These are phyloP conservation scores for Choloepus didactylus DNA, from an alignment of 2,797 vertebrate species.

Conservation along the genomic window DNA sequence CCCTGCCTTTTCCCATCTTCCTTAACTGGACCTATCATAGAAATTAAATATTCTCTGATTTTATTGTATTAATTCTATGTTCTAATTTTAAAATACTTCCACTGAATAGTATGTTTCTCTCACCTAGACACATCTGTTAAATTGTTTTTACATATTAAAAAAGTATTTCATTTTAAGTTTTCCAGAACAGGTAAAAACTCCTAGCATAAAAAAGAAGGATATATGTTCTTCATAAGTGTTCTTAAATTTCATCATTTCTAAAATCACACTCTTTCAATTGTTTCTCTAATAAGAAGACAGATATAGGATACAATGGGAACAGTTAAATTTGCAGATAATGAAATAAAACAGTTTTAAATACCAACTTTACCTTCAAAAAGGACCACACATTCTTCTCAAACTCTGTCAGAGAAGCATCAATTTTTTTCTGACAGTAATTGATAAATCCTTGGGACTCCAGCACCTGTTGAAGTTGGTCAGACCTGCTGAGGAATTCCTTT, in stretches of 20 bases:
- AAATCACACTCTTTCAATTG: not conserved
- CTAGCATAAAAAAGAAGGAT: not conserved
- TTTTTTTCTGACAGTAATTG: conserved; percentile 95
- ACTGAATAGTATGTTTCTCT: not conserved
- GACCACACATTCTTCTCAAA: conserved; percentile 97
- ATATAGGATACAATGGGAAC: conserved; percentile 19
- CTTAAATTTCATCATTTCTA: conserved; percentile 5
- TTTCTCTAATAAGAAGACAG: conserved; percentile 33
- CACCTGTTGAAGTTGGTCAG: conserved; percentile 93
- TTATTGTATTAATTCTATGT: not conserved
- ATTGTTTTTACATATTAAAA: not conserved
- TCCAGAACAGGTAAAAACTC: conserved; percentile 14
- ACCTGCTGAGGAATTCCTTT: conserved; percentile 93
- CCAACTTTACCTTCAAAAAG: conserved; percentile 94
- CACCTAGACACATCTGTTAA: not conserved
- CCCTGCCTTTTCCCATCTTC: not conserved
- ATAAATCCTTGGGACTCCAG: conserved; percentile 92
- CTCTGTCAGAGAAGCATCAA: conserved; percentile 90
- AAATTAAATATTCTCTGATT: not conserved
- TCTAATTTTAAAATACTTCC: conserved; percentile 41
- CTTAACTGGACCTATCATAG: not conserved
- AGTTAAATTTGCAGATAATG: not conserved
- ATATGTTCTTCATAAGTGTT: not conserved
- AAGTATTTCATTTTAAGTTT: conserved; percentile 21
- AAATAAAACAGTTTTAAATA: conserved; percentile 53